Base-by-base conservation (phyloP, 1,140 invertebrate species). In the Asbolus verrucosus region DNA sequence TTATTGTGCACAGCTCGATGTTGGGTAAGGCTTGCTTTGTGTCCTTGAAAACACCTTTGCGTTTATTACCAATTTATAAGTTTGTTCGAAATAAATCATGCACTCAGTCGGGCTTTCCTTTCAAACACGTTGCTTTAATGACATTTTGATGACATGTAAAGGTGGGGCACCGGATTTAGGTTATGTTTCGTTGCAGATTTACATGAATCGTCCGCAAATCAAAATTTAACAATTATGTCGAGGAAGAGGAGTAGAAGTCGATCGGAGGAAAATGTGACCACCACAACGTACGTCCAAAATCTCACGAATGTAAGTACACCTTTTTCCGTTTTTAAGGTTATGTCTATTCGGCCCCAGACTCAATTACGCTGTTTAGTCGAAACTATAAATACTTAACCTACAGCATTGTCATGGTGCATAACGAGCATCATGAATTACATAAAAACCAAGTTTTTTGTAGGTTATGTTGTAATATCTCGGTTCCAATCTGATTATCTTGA, bases 161-260 rank as follows among this genome's bases (percentile, higher is more conserved):
- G 61, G 31, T 16, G 66, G 41, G 43, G 43, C 24, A 15, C 13
- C 27, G 33, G 11, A 69, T 69, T 13, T 6, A 73, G 73, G 66
- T 74, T 72, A 72, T 77, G 71, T 73, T 59, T 67, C 72, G 8
- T 75, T 74, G 27, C 62, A 77, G 74, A 79, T 74, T 73, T 77
- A 71, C 72, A 74, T 31, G 62, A 72, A 27, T 27, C 24, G 30
- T 67, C 75, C 21, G 68, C 71, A 11, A 15, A 66, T 16, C 69
- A 71, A 70, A 67, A 65, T 43, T 18, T 72, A 27, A 36, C 70
- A 6, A 67, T 70, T 11, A 80, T 81, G 79, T 80, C 80, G 9
- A 74, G 80, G 36, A 81, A 81, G 75, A 74, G 80, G 30, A 78
- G 76, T 9, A 74, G 80, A 68, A 80, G 79, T 69, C 75, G 76